phyloP scores from a whole-genome alignment of 2,113 vertebrate genomes.

The Ophthalmolycus amberensis region DNA sequence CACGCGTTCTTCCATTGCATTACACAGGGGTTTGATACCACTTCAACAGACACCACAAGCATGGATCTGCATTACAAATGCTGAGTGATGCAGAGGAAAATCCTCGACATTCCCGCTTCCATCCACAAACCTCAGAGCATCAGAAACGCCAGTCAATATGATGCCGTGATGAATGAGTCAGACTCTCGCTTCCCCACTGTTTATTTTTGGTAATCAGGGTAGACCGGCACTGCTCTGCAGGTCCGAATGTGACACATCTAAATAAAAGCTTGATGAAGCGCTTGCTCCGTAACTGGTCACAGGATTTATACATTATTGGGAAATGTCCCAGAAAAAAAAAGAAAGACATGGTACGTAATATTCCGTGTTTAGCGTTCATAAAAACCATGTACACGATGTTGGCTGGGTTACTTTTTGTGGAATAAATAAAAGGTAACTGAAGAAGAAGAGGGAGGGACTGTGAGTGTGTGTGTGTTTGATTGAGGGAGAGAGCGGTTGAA shows the following conservation, averaged over 20 bases:
- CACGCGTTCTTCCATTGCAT: not conserved
- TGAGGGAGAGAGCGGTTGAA: slow-evolving; percentile 22
- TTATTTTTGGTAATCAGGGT: slow-evolving; percentile 78
- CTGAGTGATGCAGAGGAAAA: slow-evolving; percentile 52
- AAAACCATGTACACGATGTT: slow-evolving; percentile 46
- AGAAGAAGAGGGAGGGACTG: not conserved
- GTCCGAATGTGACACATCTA: slow-evolving; percentile 53
- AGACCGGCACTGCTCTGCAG: slow-evolving; percentile 38
- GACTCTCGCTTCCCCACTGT: slow-evolving; percentile 51
- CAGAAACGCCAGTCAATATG: slow-evolving; percentile 62
- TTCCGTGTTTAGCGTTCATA: slow-evolving; percentile 57
- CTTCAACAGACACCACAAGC: not conserved
- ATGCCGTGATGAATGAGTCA: slow-evolving; percentile 72
- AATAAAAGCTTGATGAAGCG: slow-evolving; percentile 63
- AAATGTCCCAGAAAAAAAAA: slow-evolving; percentile 20
- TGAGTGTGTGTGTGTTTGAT: slow-evolving; percentile 6
- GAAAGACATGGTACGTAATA: slow-evolving; percentile 30
- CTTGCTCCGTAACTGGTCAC: slow-evolving; percentile 47
- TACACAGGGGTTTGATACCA: not conserved
- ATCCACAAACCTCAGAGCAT: slow-evolving; percentile 46
- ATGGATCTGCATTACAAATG: slow-evolving; percentile 5
- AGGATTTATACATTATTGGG: slow-evolving; percentile 51
- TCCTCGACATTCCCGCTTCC: slow-evolving; percentile 34
- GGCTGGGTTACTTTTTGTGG: slow-evolving; percentile 32
- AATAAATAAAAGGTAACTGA: slow-evolving; percentile 62